phyloP scores from a whole-genome alignment of 2,888 invertebrate species.

The Chesias legatella region DNA sequence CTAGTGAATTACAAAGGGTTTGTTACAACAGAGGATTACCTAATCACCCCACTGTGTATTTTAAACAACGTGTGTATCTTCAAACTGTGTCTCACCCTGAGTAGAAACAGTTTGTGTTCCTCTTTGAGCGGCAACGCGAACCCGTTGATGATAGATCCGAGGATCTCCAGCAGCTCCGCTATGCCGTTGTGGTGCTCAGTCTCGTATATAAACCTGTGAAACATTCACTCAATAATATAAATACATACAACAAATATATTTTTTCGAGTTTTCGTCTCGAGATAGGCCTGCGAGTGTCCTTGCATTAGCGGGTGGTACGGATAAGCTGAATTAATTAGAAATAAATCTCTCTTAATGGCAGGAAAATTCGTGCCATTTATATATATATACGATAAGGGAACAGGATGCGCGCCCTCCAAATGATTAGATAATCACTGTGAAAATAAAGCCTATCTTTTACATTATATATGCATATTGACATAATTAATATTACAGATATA shows the following conservation, averaged over 20 bases:
- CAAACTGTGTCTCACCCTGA: slow-evolving; percentile 85
- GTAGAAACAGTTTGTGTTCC: slow-evolving; percentile 98
- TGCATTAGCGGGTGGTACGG: no score
- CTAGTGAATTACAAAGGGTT: no score
- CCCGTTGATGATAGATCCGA: slow-evolving; percentile 99
- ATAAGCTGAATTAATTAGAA: no score
- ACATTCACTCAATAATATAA: neutral
- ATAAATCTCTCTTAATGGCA: no score
- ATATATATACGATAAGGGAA: neutral
- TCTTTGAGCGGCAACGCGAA: slow-evolving; percentile 98
- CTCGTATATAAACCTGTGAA: slow-evolving; percentile 96
- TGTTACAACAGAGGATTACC: no score
- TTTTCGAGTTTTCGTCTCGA: no score
- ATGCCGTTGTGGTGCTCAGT: slow-evolving; percentile 99
- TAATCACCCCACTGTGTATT: no score
- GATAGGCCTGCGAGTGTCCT: no score
- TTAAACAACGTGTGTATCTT: no score
- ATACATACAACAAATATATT: no score
- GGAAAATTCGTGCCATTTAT: neutral
- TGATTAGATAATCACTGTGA: neutral
- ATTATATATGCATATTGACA: no score
- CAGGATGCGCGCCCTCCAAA: neutral
- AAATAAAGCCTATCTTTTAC: neutral
- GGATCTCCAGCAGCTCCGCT: slow-evolving; percentile 96
- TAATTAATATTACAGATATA: no score